phyloP scores from a whole-genome alignment of 2,113 vertebrate genomes.

The Mus spicilegus region DNA sequence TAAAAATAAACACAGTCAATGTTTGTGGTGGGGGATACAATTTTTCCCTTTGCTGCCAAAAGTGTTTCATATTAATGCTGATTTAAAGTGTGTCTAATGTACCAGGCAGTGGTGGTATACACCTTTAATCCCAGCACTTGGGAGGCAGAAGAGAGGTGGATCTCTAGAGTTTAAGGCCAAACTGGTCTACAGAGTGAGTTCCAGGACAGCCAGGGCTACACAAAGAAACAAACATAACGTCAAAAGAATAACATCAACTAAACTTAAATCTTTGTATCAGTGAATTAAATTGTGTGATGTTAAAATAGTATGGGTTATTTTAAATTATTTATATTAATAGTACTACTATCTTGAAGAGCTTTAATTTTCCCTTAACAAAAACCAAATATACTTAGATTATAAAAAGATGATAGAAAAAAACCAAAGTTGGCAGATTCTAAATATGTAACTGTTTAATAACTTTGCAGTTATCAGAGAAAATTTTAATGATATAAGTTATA shows the following conservation, averaged over 20 bases:
- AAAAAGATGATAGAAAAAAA: background rate
- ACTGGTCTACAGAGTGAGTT: background rate
- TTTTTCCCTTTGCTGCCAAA: no score
- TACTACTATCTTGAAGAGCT: background rate
- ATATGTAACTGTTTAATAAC: background rate
- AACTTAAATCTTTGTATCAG: background rate
- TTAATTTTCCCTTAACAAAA: conserved; percentile 9
- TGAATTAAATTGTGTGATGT: background rate
- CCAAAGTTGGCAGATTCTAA: background rate
- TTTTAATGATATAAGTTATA: no score
- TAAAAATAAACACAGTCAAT: no score
- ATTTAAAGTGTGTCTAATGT: no score
- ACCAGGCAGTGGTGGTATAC: no score
- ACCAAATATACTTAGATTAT: background rate
- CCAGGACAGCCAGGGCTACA: background rate
- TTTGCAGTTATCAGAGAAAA: background rate
- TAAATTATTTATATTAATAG: no score
- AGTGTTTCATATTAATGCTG: no score
- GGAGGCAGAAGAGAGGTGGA: background rate
- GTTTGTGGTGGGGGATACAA: no score
- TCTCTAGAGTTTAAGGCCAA: background rate
- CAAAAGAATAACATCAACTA: background rate
- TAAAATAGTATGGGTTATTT: background rate
- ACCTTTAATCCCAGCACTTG: background rate
- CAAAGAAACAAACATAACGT: background rate